A percentile compares a stretch with the other conserved stretches of the same genome.
Evolutionary conservation across 2,888 invertebrate genomes (phyloP).

Genomic region (Syritta pipiens): DNA sequence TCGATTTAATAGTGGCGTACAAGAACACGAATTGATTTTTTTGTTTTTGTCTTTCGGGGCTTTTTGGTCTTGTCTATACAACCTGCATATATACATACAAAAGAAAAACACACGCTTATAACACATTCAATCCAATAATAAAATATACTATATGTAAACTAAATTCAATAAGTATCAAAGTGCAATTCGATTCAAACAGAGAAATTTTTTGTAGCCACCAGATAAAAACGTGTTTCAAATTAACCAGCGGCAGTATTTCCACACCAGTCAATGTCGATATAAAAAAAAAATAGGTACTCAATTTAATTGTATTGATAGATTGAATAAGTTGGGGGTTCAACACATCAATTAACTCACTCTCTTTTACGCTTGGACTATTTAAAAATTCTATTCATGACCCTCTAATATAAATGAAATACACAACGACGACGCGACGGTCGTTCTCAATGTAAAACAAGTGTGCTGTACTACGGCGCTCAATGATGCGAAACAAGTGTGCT

Average conservation of each 20-base stretch:
- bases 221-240: constrained; percentile 33
- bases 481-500: constrained; percentile 55
- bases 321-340: constrained; percentile 62
- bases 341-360: constrained; percentile 65
- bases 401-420: constrained; percentile 36
- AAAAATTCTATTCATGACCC: constrained; percentile 47
- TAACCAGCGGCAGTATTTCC: background rate
- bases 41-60: background rate
- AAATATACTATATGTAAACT: constrained; percentile 7
- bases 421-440: constrained; percentile 31
- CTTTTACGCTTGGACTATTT: constrained; percentile 55
- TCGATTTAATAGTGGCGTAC: constrained; percentile 29
- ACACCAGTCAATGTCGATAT: constrained; percentile 15
- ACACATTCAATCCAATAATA: constrained; percentile 49
- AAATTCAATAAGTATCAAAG: constrained; percentile 55
- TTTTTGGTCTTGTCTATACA: constrained; percentile 49
- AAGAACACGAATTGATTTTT: constrained; percentile 42
- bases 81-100: constrained; percentile 50
- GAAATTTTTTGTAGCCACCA: constrained; percentile 11
- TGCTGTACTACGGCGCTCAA: constrained; percentile 38
- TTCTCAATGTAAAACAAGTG: constrained; percentile 36
- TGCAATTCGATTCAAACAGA: constrained; percentile 44
- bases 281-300: constrained; percentile 47
- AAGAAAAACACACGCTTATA: constrained; percentile 39
- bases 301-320: constrained; percentile 65